A percentile compares a stretch with the other conserved stretches of the same genome.
Evolutionary conservation across 2,888 invertebrate genomes (phyloP).

Genomic region (Margaritifera margaritifera): DNA sequence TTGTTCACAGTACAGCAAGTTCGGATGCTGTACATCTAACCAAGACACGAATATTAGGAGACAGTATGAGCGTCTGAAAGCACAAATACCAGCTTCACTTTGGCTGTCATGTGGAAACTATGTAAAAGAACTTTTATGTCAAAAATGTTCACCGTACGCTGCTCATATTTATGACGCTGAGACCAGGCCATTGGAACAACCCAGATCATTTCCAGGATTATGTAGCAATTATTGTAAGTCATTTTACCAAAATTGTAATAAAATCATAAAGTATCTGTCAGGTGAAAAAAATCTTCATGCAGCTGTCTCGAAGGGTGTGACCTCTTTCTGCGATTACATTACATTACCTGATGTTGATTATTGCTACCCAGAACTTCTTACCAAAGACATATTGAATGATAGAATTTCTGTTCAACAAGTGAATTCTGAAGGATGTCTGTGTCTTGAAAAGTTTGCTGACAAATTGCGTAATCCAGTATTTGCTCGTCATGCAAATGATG

Average conservation of each 20-base stretch:
- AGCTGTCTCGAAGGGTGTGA: constrained; percentile 7
- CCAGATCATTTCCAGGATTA: constrained; percentile 61
- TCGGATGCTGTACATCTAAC: constrained; percentile 63
- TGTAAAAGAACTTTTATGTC: constrained; percentile 59
- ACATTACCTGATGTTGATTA: constrained; percentile 57
- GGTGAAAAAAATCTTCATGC: constrained; percentile 31
- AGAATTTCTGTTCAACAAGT: constrained; percentile 41
- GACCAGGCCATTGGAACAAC: constrained; percentile 26
- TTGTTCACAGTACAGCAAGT: constrained; percentile 58
- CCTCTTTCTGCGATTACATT: constrained; percentile 49
- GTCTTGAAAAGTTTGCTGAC: constrained; percentile 51
- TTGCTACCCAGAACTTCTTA: constrained; percentile 65
- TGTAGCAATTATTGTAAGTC: constrained; percentile 54
- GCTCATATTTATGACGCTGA: constrained; percentile 68
- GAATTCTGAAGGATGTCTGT: constrained; percentile 60
- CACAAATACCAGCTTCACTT: constrained; percentile 17
- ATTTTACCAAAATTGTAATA: constrained; percentile 53
- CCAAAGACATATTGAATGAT: constrained; percentile 45
- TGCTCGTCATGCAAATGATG: constrained; percentile 60
- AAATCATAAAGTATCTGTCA: constrained; percentile 44
- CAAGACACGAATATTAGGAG: constrained; percentile 42
- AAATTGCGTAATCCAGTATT: constrained; percentile 57
- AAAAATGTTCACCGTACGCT: constrained; percentile 68
- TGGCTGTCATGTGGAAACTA: constrained; percentile 48
- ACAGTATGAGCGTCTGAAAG: constrained; percentile 36